Percentiles rank a stretch among this genome's conserved stretches.
Conservation (phyloP, 2,888 invertebrate genomes). For the Pachymerium ferrugineum region DNA sequence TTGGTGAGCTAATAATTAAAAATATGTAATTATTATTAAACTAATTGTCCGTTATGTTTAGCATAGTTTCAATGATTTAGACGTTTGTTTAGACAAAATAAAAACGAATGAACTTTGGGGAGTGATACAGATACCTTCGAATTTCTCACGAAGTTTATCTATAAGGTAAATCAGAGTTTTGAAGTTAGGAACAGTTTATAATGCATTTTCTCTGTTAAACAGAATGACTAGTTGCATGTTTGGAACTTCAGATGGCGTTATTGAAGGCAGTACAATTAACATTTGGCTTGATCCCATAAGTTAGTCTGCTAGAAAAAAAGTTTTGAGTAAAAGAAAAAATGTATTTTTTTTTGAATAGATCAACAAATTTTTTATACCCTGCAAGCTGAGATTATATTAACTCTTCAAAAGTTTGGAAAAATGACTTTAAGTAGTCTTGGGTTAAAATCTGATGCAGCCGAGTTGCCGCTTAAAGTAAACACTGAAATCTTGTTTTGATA, state of each 20-base stretch:
- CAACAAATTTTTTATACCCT: conserved; percentile 89
- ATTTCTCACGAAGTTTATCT: conserved; percentile 33
- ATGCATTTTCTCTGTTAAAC: neutral
- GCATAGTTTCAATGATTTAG: neutral
- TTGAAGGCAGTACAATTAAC: conserved; percentile 77
- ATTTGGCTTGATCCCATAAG: conserved; percentile 92
- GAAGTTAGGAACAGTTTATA: too few relatives aligned
- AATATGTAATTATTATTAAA: neutral
- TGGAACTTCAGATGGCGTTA: conserved; percentile 77
- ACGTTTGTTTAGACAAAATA: neutral
- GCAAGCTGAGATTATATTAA: conserved; percentile 74
- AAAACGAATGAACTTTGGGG: conserved; percentile 29
- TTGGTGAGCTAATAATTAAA: neutral
- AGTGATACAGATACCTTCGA: conserved; percentile 33
- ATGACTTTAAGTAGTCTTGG: conserved; percentile 66
- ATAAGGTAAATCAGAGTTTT: conserved; percentile 31
- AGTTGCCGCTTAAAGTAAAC: conserved; percentile 47
- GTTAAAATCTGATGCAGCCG: conserved; percentile 73
- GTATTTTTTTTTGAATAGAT: conserved; percentile 55
- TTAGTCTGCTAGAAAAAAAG: conserved; percentile 51
- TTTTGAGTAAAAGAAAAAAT: neutral
- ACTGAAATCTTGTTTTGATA: too few relatives aligned
- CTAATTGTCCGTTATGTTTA: neutral
- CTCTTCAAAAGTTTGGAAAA: conserved; percentile 77
- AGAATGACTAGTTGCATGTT: conserved; percentile 71